phyloP scores from a whole-genome alignment of 2,888 invertebrate species.

The Diplolepis rosae region DNA sequence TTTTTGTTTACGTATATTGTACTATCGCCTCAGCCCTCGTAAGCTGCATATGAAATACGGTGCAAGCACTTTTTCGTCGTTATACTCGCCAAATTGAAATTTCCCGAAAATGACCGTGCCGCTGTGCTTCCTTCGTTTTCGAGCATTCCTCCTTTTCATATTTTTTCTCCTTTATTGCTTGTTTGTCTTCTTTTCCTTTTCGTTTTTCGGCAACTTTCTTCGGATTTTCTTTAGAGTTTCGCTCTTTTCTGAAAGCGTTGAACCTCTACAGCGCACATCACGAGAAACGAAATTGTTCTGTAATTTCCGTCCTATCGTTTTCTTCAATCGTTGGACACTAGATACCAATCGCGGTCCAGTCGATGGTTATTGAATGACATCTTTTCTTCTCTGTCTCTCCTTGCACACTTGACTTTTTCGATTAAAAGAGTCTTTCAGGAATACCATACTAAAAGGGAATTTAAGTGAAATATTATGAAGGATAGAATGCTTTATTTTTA shows the following conservation, averaged over 20 bases:
- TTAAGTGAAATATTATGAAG: no score
- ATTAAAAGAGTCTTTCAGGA: constrained; percentile 9
- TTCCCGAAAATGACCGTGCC: constrained; percentile 21
- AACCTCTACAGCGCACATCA: background rate
- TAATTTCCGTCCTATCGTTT: constrained; percentile 29
- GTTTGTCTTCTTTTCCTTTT: background rate
- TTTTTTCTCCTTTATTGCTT: background rate
- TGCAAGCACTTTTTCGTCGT: background rate
- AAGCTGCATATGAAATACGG: constrained; percentile 18
- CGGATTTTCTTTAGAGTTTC: background rate
- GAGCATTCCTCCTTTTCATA: background rate
- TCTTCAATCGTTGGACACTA: constrained; percentile 19
- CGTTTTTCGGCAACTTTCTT: background rate
- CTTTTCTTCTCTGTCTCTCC: background rate
- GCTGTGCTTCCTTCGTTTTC: constrained; percentile 5
- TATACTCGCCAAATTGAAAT: constrained; percentile 19
- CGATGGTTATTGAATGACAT: background rate
- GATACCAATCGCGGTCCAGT: background rate
- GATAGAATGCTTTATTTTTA: no score
- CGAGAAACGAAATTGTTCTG: background rate
- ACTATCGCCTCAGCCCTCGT: background rate
- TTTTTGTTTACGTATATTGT: background rate
- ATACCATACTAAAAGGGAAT: background rate
- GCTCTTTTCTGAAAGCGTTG: background rate
- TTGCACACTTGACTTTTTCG: background rate